These are phyloP conservation scores for Dicentrarchus labrax DNA, from an alignment of 2,113 vertebrate genomes.

Conservation along the genomic window DNA sequence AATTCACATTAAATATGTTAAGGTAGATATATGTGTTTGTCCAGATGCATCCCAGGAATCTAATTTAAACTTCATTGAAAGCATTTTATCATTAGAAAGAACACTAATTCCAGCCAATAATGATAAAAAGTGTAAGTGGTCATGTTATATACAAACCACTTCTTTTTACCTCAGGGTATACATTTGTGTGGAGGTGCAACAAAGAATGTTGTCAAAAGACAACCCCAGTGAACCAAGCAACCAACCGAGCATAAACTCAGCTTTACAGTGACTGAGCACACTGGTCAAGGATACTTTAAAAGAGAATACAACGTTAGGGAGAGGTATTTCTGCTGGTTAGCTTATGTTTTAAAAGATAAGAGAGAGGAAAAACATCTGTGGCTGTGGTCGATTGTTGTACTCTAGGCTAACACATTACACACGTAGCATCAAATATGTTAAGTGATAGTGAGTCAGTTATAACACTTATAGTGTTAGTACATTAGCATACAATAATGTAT, in stretches of 20 bases:
- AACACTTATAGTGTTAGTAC: background rate
- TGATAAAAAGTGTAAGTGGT: background rate
- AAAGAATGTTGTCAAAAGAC: slow-evolving; percentile 20
- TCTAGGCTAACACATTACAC: background rate
- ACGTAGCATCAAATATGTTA: too few species aligned
- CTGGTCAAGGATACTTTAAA: slow-evolving; percentile 21
- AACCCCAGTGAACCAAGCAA: slow-evolving; percentile 20
- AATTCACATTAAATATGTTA: background rate
- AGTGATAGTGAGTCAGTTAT: too few species aligned
- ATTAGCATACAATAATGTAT: background rate
- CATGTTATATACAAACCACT: background rate
- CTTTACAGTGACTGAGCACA: slow-evolving; percentile 43
- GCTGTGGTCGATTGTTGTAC: background rate
- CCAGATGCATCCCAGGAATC: background rate
- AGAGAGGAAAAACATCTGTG: background rate
- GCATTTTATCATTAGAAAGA: background rate
- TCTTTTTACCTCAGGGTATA: background rate
- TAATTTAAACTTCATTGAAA: background rate
- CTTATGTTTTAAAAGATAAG: background rate
- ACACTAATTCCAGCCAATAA: background rate
- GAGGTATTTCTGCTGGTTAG: background rate
- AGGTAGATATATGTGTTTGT: background rate
- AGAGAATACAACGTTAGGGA: background rate
- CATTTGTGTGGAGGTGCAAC: slow-evolving; percentile 9
- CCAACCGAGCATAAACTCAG: slow-evolving; percentile 19